Evolutionary conservation across 2,888 invertebrate genomes (phyloP).

Genomic region (Beris chalybata): DNA sequence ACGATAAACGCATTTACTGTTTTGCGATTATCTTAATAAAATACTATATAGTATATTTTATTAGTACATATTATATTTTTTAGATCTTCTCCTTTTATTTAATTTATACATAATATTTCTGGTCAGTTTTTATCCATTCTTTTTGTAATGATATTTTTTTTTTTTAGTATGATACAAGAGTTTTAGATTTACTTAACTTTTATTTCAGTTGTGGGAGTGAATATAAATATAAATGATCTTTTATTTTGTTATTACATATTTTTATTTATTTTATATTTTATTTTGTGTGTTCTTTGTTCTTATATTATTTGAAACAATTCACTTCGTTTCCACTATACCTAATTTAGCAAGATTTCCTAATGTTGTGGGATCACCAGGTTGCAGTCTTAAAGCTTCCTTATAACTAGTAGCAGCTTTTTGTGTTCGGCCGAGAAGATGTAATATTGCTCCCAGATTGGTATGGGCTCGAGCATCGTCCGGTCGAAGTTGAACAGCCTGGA

Average conservation of each 20-base stretch:
- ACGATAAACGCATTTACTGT: background rate
- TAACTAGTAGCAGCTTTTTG: conserved; percentile 85
- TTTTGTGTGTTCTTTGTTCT: background rate
- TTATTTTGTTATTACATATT: conserved; percentile 1
- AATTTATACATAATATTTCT: conserved; percentile 21
- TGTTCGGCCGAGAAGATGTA: conserved; percentile 90
- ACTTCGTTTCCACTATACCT: conserved; percentile 51
- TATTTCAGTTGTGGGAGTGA: conserved; percentile 16
- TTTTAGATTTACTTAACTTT: conserved; percentile 9
- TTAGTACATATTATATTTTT: no score
- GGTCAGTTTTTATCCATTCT: background rate
- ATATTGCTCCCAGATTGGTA: conserved; percentile 92
- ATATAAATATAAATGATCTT: conserved; percentile 27
- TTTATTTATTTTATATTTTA: background rate
- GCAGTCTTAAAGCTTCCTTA: conserved; percentile 78
- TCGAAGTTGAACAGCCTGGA: conserved; percentile 56
- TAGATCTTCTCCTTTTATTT: background rate
- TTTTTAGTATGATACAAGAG: conserved; percentile 7
- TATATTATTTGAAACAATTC: conserved; percentile 10
- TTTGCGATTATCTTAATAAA: conserved; percentile 15
- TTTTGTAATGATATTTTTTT: conserved; percentile 8
- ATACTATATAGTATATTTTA: conserved; percentile 8
- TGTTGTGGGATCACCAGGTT: conserved; percentile 87
- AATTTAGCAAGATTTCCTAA: conserved; percentile 84
- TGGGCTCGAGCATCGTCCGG: conserved; percentile 85